Evolutionary conservation across 2,113 vertebrate species (phyloP), one percentile per base, ranked within the genome.

Genomic region (Sinosuthora webbiana): DNA sequence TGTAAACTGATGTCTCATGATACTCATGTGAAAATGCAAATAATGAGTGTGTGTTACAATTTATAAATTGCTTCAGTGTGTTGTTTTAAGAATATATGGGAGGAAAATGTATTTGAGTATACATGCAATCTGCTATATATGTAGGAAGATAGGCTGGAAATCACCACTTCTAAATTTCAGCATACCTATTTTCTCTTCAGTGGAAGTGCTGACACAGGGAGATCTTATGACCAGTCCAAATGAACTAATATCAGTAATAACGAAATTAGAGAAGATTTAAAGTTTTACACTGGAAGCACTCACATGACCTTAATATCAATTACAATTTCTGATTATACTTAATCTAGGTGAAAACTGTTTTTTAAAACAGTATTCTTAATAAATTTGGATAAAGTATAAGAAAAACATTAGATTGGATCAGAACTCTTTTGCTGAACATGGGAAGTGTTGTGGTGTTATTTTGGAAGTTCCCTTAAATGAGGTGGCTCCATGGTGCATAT

Each of bases 401-500:
- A 67, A 65, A 50, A 81, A 68, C 2, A 25, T 60, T 47, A 15
- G 20, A 30, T 15, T 64, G 17, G 33, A n/a, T 68, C 13, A 44
- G 23, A 82, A 53, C 4, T 21, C 9, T 59, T 52, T 56, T 78
- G 8, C 30, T 69, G 41, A 28, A 18, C 9, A 1, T n/a, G n/a
- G 7, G 13, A 70, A 74, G 2, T 15, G 13, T 17, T 84, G 23
- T 47, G 33, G 10, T 9, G 24, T 21, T 74, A 44, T 35, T 93
- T 71, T 13, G 37, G 47, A 84, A 57, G 13, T 7, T 91, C 10
- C 7, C 9, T 64, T 90, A 57, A 73, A 56, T 31, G 10, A n/a
- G 14, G 30, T 69, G 4, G 3, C 13, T 47, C 7, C 2, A 1
- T 52, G 11, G 8, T 41, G 56, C 7, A 14, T 10, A 5, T 9